These are phyloP conservation scores for Monarcha castaneiventris DNA, from an alignment of 2,113 vertebrate species.

Conservation along the genomic window DNA sequence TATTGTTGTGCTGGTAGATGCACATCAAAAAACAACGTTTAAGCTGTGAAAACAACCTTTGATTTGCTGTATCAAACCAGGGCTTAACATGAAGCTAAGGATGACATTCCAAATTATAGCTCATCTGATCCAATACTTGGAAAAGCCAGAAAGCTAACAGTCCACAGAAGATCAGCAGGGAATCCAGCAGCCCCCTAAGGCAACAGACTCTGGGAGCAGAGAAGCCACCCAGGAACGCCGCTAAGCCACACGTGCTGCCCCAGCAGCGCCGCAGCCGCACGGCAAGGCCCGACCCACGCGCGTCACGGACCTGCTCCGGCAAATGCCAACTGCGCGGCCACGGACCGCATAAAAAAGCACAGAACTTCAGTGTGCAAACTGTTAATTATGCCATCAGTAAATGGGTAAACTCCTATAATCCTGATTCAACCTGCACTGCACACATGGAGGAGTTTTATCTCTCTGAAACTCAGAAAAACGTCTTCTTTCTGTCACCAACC, in stretches of 20 bases:
- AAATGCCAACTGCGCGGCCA: fast-evolving
- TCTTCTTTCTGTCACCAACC: neutral
- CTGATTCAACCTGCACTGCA: neutral
- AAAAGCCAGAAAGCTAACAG: neutral
- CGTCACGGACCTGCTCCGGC: fast-evolving
- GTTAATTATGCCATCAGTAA: neutral
- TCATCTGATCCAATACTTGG: neutral
- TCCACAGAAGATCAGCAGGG: neutral
- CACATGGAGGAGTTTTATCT: neutral
- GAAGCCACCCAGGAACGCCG: neutral
- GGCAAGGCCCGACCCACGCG: neutral
- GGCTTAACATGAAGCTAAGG: neutral
- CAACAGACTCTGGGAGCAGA: fast-evolving
- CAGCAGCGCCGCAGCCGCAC: fast-evolving
- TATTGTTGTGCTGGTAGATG: fast-evolving
- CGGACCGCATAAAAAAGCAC: fast-evolving
- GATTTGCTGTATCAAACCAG: neutral
- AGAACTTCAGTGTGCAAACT: neutral
- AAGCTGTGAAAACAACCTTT: neutral
- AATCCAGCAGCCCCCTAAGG: fast-evolving
- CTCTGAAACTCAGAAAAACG: neutral
- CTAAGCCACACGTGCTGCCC: neutral
- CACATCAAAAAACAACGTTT: fast-evolving
- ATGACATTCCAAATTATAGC: neutral
- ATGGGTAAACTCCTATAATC: neutral